These are phyloP conservation scores for Ellobius talpinus DNA, from an alignment of 2,113 vertebrate species.

Conservation along the genomic window DNA sequence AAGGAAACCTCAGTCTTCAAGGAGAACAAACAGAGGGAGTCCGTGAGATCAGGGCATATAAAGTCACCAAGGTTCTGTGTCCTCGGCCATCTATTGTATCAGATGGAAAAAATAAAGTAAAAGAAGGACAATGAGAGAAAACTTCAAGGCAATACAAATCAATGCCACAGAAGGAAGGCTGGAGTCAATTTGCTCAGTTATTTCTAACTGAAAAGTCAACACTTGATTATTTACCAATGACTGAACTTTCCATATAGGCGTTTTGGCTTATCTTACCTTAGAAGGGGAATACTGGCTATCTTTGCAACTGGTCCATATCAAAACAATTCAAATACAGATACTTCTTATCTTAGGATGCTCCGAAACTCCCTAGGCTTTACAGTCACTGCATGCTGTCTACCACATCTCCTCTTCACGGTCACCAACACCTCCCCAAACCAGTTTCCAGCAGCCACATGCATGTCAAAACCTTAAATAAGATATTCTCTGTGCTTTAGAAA, in stretches of 20 bases:
- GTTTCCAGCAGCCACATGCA: not conserved
- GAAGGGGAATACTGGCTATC: slow-evolving; percentile 78
- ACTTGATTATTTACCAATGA: slow-evolving; percentile 83
- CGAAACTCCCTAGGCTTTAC: not conserved
- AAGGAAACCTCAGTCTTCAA: not conserved
- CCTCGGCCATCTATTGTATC: not conserved
- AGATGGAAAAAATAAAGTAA: slow-evolving; percentile 69
- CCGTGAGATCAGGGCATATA: not conserved
- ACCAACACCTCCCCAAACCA: not conserved
- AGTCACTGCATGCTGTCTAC: not conserved
- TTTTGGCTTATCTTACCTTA: slow-evolving; percentile 72
- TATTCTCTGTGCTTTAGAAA: not conserved
- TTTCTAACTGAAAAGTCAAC: slow-evolving; percentile 89
- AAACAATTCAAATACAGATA: slow-evolving; percentile 37
- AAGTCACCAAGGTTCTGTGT: slow-evolving; percentile 1
- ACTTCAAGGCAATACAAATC: slow-evolving; percentile 70
- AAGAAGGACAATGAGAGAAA: slow-evolving; percentile 83
- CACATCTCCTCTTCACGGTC: not conserved
- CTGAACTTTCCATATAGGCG: slow-evolving; percentile 83
- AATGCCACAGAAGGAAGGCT: slow-evolving; percentile 81
- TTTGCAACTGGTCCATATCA: slow-evolving; percentile 62
- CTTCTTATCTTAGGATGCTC: not conserved
- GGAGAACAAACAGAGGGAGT: slow-evolving; percentile 41
- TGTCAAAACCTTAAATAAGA: not conserved
- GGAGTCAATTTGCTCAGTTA: slow-evolving; percentile 85